Evolutionary conservation across 2,113 vertebrate genomes (phyloP).

Genomic region (Ceyx cyanopectus): DNA sequence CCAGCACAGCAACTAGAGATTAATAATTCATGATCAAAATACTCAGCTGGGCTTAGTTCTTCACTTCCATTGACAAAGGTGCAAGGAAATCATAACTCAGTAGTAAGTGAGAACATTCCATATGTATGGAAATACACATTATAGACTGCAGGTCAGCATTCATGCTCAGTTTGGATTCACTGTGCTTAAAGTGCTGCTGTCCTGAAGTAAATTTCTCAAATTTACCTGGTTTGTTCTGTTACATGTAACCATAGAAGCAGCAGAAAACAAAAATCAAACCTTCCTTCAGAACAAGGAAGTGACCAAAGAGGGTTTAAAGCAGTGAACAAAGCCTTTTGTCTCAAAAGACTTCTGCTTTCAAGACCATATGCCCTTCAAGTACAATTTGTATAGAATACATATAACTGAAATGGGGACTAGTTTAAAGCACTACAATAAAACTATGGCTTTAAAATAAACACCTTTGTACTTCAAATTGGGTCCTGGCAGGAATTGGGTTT

Average conservation of each 20-base stretch:
- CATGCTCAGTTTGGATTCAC: background rate
- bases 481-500: background rate
- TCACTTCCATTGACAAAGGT: background rate
- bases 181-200: background rate
- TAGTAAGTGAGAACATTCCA: background rate
- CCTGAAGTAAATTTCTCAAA: background rate
- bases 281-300: background rate
- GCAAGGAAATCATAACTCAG: background rate
- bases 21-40: background rate
- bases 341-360: background rate
- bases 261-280: background rate
- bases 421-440: background rate
- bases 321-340: conserved; percentile 6
- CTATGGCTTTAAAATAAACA: background rate
- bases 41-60: background rate
- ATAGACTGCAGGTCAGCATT: background rate
- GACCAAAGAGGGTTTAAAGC: background rate
- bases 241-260: background rate
- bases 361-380: background rate
- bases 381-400: background rate
- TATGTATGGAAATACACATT: background rate
- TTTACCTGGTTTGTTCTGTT: background rate
- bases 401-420: background rate
- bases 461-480: background rate
- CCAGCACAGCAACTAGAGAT: background rate